These are phyloP conservation scores for Fragum fragum DNA, from an alignment of 2,888 invertebrate species.

Conservation along the genomic window DNA sequence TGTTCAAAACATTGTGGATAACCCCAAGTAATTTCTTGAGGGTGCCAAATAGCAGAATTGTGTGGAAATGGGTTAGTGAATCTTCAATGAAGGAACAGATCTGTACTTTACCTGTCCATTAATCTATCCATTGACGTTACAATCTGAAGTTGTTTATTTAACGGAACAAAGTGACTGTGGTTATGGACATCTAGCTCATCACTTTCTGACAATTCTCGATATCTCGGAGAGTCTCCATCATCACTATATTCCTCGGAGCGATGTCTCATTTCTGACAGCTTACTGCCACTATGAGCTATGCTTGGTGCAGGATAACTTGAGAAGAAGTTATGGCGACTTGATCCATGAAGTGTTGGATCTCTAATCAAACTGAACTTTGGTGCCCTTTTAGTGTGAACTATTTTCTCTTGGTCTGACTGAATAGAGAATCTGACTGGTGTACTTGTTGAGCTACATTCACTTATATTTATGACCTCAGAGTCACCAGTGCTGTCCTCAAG, in stretches of 20 bases:
- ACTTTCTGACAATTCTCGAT: slow-evolving; percentile 75
- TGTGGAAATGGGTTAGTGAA: too few species aligned
- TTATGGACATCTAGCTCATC: slow-evolving; percentile 75
- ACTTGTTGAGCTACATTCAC: slow-evolving; percentile 62
- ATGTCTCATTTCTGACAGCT: slow-evolving; percentile 67
- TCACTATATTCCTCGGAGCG: slow-evolving; percentile 79
- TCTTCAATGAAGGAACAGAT: too few species aligned
- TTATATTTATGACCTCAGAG: slow-evolving; percentile 52
- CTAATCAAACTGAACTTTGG: slow-evolving; percentile 65
- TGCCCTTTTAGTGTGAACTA: slow-evolving; percentile 38
- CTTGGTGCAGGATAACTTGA: slow-evolving; percentile 79
- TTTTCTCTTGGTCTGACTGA: slow-evolving; percentile 62
- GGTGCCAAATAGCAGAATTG: too few species aligned
- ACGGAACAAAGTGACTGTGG: slow-evolving; percentile 73
- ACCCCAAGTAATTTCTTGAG: too few species aligned
- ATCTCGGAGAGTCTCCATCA: slow-evolving; percentile 73
- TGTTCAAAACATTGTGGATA: too few species aligned
- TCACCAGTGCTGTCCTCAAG: slow-evolving; percentile 33
- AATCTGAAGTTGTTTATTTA: slow-evolving; percentile 80
- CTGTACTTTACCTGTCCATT: slow-evolving; percentile 49
- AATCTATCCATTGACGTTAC: slow-evolving; percentile 80
- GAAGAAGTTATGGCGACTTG: not conserved
- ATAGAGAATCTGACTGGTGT: slow-evolving; percentile 62
- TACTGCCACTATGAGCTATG: slow-evolving; percentile 65
- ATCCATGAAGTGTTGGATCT: slow-evolving; percentile 64